These are phyloP conservation scores for Lomographa bimaculata DNA, from an alignment of 2,888 invertebrate species.

Conservation along the genomic window DNA sequence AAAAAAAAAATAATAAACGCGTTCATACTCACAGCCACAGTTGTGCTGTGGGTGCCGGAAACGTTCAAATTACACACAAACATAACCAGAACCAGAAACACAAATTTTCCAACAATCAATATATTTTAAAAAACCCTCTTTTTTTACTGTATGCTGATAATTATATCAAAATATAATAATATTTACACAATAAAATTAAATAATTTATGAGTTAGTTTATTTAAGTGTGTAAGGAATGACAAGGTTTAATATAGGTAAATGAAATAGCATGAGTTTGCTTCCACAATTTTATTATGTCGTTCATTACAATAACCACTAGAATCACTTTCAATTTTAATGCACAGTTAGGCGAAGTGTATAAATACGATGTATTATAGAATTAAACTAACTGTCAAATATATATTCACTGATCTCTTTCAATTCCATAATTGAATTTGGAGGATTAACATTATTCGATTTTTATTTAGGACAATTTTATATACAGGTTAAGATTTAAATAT, in stretches of 20 bases:
- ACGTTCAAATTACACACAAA: too few species aligned
- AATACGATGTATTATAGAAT: slow-evolving; percentile 23
- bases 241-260: background rate
- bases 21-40: too few species aligned
- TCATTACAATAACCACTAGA: slow-evolving; percentile 51
- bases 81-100: too few species aligned
- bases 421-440: slow-evolving; percentile 9
- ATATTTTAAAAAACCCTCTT: too few species aligned
- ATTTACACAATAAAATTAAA: too few species aligned
- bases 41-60: too few species aligned
- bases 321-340: slow-evolving; percentile 57
- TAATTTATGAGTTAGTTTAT: too few species aligned
- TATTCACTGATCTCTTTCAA: slow-evolving; percentile 8
- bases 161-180: too few species aligned
- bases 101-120: too few species aligned
- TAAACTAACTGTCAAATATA: slow-evolving; percentile 13
- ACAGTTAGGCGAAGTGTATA: slow-evolving; percentile 50
- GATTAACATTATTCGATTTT: slow-evolving; percentile 7
- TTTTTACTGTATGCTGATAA: too few species aligned
- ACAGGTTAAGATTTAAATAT: slow-evolving; percentile 19
- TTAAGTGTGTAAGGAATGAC: too few species aligned
- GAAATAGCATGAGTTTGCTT: slow-evolving; percentile 4
- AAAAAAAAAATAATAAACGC: too few species aligned
- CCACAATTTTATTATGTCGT: slow-evolving; percentile 39
- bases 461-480: slow-evolving; percentile 21